These are phyloP conservation scores for Xylota sylvarum DNA, from an alignment of 2,888 invertebrate species.

Conservation along the genomic window DNA sequence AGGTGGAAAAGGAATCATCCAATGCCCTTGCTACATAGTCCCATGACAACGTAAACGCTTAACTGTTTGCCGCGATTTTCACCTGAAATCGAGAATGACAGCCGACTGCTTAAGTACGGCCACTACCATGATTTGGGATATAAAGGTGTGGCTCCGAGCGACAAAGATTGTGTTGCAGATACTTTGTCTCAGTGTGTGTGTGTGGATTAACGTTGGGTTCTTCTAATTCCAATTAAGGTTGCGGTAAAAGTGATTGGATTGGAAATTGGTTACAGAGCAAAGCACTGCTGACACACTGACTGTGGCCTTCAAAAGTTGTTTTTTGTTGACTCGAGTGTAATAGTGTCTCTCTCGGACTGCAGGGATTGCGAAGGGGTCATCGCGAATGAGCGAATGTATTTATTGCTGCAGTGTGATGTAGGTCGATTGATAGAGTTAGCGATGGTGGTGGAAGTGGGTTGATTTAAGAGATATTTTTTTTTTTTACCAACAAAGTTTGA, in stretches of 20 bases:
- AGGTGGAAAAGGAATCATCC: slow-evolving; percentile 3
- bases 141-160: slow-evolving; percentile 64
- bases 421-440: slow-evolving; percentile 51
- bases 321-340: slow-evolving; percentile 53
- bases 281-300: slow-evolving; percentile 70
- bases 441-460: background rate
- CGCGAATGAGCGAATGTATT: slow-evolving; percentile 55
- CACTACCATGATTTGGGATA: slow-evolving; percentile 39
- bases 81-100: slow-evolving; percentile 73
- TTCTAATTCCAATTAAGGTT: slow-evolving; percentile 76
- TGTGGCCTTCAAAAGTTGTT: slow-evolving; percentile 68
- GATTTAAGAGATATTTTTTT: slow-evolving; percentile 22
- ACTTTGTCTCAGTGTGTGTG: slow-evolving; percentile 45
- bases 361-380: slow-evolving; percentile 22
- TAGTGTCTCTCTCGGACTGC: slow-evolving; percentile 13
- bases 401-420: slow-evolving; percentile 69
- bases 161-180: slow-evolving; percentile 53
- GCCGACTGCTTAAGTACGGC: slow-evolving; percentile 5
- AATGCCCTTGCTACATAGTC: slow-evolving; percentile 36
- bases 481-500: slow-evolving; percentile 6
- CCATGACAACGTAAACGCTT: slow-evolving; percentile 45
- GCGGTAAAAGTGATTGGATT: slow-evolving; percentile 72
- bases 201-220: slow-evolving; percentile 66
- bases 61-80: slow-evolving; percentile 56
- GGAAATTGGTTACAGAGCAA: slow-evolving; percentile 32